phyloP scores from a whole-genome alignment of 2,113 vertebrate species.

The Sturnus vulgaris region DNA sequence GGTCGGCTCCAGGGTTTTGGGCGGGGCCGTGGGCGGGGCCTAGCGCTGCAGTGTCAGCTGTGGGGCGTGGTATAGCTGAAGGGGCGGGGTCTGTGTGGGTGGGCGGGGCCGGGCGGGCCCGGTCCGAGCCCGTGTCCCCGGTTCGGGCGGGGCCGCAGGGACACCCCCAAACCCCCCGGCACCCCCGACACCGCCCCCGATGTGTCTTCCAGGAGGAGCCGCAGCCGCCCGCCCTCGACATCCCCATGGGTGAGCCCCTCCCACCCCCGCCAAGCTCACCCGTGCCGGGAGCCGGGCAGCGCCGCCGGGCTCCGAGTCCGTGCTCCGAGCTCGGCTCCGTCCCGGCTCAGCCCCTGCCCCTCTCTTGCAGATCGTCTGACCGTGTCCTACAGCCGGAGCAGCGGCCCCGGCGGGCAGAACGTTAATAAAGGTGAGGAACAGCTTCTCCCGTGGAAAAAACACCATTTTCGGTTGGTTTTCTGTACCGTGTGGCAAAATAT shows the following conservation, averaged over 20 bases:
- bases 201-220: conserved; percentile 41
- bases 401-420: conserved; percentile 91
- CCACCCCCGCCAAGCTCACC: not conserved
- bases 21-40: not conserved
- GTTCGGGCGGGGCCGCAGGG: no score
- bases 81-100: no score
- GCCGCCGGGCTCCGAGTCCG: no score
- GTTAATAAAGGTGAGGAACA: conserved; percentile 89
- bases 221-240: conserved; percentile 6
- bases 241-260: conserved; percentile 70
- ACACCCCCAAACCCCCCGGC: no score
- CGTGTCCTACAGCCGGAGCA: conserved; percentile 86
- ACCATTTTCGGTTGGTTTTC: fast-evolving
- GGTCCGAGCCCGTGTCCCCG: no score
- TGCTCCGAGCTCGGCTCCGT: not conserved
- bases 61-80: no score
- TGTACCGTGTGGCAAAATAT: not conserved
- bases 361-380: conserved; percentile 81
- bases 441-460: not conserved
- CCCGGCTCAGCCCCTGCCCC: not conserved
- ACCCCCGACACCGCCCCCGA: not conserved
- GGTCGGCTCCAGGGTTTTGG: not conserved
- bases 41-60: no score
- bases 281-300: not conserved
- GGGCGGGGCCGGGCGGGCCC: not conserved